These are phyloP conservation scores for Leptodactylus fallax DNA, from an alignment of 2,797 vertebrate genomes.

Conservation along the genomic window DNA sequence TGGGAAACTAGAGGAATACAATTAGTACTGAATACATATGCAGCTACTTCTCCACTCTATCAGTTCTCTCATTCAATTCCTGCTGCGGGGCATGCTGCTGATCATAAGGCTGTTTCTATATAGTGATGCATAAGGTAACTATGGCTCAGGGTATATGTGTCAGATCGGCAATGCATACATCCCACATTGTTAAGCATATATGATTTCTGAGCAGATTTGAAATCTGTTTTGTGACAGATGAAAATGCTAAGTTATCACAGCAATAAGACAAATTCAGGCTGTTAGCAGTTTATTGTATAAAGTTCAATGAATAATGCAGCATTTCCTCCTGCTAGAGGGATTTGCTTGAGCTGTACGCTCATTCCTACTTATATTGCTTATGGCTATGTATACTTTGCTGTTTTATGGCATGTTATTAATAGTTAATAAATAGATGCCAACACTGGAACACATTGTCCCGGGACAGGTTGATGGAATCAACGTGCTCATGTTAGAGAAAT, in stretches of 20 bases:
- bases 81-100: conserved; percentile 2
- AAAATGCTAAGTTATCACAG: conserved; percentile 33
- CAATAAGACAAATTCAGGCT: conserved; percentile 32
- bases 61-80: neutral
- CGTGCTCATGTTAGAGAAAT: neutral
- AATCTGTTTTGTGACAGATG: neutral
- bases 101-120: neutral
- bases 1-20: neutral
- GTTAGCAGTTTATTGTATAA: conserved; percentile 23
- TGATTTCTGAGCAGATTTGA: conserved; percentile 3
- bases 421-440: conserved; percentile 23
- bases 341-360: conserved; percentile 12
- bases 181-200: neutral
- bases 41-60: neutral
- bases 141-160: neutral
- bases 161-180: neutral
- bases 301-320: conserved; percentile 57
- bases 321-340: conserved; percentile 33
- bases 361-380: conserved; percentile 37
- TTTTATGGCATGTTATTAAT: conserved; percentile 22
- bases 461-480: neutral
- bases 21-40: conserved; percentile 18
- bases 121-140: neutral
- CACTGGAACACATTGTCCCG: neutral
- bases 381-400: conserved; percentile 17